Evolutionary conservation across 2,113 vertebrate genomes (phyloP).

Genomic region (Speoplatyrhinus poulsoni): DNA sequence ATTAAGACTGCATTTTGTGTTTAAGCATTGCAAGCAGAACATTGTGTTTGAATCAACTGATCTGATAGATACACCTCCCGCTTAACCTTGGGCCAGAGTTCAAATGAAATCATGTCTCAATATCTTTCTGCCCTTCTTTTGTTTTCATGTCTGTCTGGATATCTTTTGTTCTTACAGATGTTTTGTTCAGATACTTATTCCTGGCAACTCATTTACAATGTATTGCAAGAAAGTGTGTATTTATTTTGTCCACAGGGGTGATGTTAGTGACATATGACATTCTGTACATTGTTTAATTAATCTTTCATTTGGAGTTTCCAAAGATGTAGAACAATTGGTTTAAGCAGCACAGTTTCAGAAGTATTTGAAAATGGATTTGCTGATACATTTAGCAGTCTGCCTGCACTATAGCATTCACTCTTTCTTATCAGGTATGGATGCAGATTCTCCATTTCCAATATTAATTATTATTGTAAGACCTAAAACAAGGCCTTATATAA

Average conservation of each 20-base stretch:
- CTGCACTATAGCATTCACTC: not conserved
- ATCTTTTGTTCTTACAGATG: not conserved
- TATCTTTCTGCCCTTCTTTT: conserved; percentile 15
- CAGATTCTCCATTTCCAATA: not conserved
- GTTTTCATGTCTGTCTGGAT: not conserved
- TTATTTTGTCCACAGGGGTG: too few species aligned
- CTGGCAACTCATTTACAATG: not conserved
- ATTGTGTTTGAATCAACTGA: conserved; percentile 58
- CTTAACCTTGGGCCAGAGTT: conserved; percentile 12
- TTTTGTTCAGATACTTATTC: not conserved
- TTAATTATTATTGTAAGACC: not conserved
- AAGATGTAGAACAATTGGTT: not conserved
- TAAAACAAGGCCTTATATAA: not conserved
- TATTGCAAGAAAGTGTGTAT: not conserved
- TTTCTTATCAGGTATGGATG: not conserved
- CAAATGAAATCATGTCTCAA: too few species aligned
- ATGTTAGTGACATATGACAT: too few species aligned
- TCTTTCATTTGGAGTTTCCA: conserved; percentile 1
- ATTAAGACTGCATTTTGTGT: too few species aligned
- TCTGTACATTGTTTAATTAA: not conserved
- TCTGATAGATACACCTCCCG: conserved; percentile 42
- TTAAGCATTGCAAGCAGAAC: conserved; percentile 33
- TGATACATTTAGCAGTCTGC: not conserved
- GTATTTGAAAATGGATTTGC: not conserved
- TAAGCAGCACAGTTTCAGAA: conserved; percentile 12